Conservation (phyloP, 2,888 invertebrate species). For the Gibbula magus region DNA sequence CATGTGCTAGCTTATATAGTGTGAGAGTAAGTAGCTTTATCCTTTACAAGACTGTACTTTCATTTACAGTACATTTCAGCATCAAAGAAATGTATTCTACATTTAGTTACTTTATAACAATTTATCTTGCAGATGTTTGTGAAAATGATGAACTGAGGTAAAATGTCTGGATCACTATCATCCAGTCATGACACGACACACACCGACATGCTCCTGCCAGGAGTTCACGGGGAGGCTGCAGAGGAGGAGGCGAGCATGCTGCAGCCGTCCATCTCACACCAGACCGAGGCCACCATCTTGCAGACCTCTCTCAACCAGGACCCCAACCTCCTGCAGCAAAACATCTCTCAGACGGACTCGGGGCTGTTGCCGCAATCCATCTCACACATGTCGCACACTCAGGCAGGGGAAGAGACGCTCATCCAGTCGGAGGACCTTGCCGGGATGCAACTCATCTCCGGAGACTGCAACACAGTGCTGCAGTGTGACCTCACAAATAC, state of each 20-base stretch:
- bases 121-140: no score
- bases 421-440: neutral
- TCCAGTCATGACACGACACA: conserved; percentile 5
- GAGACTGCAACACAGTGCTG: neutral
- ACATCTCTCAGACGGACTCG: neutral
- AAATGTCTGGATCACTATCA: neutral
- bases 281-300: neutral
- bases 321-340: neutral
- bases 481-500: neutral
- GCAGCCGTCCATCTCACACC: neutral
- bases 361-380: neutral
- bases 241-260: neutral
- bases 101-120: no score
- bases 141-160: no score
- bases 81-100: no score
- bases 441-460: neutral
- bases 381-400: neutral
- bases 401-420: neutral
- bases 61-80: no score
- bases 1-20: no score
- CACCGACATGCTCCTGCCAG: conserved; percentile 5
- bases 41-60: no score
- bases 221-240: neutral
- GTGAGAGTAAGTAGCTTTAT: no score
- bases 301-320: neutral